Conservation (phyloP, 2,888 invertebrate species). For the Amphimallon solstitiale region DNA sequence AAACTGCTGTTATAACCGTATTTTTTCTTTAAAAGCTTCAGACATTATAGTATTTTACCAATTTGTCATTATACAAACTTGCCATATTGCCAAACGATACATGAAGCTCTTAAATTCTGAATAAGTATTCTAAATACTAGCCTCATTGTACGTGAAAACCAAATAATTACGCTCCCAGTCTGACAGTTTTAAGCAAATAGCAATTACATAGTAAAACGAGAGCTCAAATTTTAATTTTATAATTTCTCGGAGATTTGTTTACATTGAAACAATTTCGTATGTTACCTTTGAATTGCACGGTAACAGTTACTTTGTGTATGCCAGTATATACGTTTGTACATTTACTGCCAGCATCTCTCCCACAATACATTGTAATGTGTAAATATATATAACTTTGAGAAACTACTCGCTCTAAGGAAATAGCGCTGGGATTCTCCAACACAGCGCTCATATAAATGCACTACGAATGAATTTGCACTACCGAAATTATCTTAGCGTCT, state of each 20-base stretch:
- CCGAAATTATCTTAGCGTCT: slow-evolving; percentile 9
- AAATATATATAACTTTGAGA: slow-evolving; percentile 14
- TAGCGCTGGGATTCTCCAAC: background rate
- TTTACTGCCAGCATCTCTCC: background rate
- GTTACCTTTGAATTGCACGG: background rate
- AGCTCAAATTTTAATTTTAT: too few species aligned
- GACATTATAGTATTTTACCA: too few species aligned
- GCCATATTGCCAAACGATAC: too few species aligned
- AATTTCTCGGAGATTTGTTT: background rate
- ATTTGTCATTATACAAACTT: too few species aligned
- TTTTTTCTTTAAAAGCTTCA: too few species aligned
- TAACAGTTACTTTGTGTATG: background rate
- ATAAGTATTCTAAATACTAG: too few species aligned
- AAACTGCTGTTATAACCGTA: too few species aligned
- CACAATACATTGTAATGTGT: background rate
- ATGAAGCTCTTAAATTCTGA: too few species aligned
- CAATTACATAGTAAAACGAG: too few species aligned
- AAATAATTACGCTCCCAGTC: too few species aligned
- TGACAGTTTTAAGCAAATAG: too few species aligned
- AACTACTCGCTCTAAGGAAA: slow-evolving; percentile 14
- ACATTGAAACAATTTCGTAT: background rate
- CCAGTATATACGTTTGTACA: background rate
- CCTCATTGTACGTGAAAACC: too few species aligned
- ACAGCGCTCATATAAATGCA: slow-evolving; percentile 15
- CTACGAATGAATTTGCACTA: slow-evolving; percentile 13